Evolutionary conservation across 2,888 invertebrate species (phyloP).

Genomic region (Fragum fragum): DNA sequence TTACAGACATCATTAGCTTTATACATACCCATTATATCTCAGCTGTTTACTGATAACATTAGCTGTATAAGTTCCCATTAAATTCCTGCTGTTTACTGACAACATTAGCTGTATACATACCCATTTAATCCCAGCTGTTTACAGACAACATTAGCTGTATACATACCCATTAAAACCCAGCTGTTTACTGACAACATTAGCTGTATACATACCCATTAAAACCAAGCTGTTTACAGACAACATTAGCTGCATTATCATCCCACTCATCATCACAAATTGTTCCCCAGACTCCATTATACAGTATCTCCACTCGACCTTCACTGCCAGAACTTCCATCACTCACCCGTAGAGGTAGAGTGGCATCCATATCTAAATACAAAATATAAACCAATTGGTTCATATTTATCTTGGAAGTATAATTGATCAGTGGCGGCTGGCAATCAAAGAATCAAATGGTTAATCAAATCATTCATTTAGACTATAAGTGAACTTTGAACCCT

Average conservation of each 20-base stretch:
- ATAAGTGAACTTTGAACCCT: too few species aligned
- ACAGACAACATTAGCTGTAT: constrained; percentile 52
- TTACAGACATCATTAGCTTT: not conserved
- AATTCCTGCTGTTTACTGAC: constrained; percentile 49
- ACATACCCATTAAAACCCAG: not conserved
- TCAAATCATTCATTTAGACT: too few species aligned
- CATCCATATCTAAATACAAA: constrained; percentile 5
- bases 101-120: constrained; percentile 62
- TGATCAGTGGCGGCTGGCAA: too few species aligned
- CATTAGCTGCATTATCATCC: constrained; percentile 65
- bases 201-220: constrained; percentile 28
- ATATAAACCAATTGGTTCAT: too few species aligned
- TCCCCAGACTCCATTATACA: constrained; percentile 64
- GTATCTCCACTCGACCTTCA: constrained; percentile 68
- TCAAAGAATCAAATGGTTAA: too few species aligned
- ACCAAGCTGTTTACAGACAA: constrained; percentile 58
- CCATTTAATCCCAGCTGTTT: constrained; percentile 71
- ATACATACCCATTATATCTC: not conserved
- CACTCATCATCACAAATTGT: constrained; percentile 74
- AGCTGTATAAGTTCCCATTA: constrained; percentile 19
- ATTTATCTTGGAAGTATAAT: too few species aligned
- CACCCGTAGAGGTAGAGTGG: constrained; percentile 50
- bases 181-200: not conserved
- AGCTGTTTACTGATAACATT: not conserved
- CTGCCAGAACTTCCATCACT: constrained; percentile 44